Evolutionary conservation across 2,113 vertebrate genomes (phyloP), one percentile per base, ranked within the genome.

Genomic region (Odontophorus gujanensis): DNA sequence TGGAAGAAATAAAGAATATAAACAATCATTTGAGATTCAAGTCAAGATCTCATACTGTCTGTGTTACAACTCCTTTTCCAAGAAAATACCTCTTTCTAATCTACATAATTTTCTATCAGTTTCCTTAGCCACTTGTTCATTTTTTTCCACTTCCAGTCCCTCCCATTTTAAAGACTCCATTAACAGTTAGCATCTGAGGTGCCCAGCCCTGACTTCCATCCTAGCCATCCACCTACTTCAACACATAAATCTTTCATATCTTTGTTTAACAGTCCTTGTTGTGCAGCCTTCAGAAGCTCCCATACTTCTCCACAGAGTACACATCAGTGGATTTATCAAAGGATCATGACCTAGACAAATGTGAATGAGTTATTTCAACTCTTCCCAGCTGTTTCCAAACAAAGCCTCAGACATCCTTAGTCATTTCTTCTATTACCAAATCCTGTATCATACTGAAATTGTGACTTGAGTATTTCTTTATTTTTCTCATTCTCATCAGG

Each of bases 101-200:
- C 26, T 53, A 30, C 5, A 30, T 53, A 17, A 43, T 4, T 3
- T 59, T 66, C 30, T 75, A 1, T 75, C 59, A 42, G 30, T 47
- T 87, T 66, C 10, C 45, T 36, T 24, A 28, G 18, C 15, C 26
- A 69, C 36, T 61, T 62, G 36, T 26, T 38, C 11, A 3, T 14
- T 25, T 30, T 17, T 32, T 32, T 32, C 17, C 13, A 8, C 53
- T 57, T 30, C 30, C 53, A 32, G 6, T 9, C 9, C 17, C 53
- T 32, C 17, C 16, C 17, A 57, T 57, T 57, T 57, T 32, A 57
- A 32, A 57, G 16, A 10, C 6, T 80, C 10, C 0, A 0, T 50
- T 20, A 73, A 12, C 3, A 24, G 7, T 22, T 62, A 74, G 34
- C 8, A 9, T 10, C 5, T 74, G 26, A 2, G 5, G 18, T 45